Evolutionary conservation across 2,888 invertebrate species (phyloP), one percentile per base, ranked within the genome.

Genomic region (Germaria angustata): DNA sequence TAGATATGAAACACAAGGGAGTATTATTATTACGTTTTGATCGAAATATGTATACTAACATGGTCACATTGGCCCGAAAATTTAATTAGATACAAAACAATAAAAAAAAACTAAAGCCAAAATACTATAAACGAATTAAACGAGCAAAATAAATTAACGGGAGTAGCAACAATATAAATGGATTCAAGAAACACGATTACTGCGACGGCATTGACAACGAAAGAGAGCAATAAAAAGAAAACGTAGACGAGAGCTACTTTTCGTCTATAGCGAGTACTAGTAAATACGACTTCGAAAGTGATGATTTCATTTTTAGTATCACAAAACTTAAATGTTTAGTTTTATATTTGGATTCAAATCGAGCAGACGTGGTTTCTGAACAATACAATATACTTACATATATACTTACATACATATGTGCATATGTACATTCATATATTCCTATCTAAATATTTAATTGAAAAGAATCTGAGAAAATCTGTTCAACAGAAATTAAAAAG

Each of bases 271-370:
- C 36, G 39, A 66, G 59, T 36, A 55, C 87, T 88, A 89, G 86
- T 87, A 53, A 24, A 32, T 9, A 63, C 22, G 15, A 65, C 53
- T 88, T 87, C 68, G 87, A 20, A 34, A 22, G 55, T 68, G 89
- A 88, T 88, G 88, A 86, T 87, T 87, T 89, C 89, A 87, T 86
- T 87, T 81, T 84, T 81, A 84, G 82, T 82, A 81, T 84, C 81
- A 84, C 71, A 83, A 75, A 80, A 77, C 73, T 83, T 83, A 79
- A 85, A 84, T 51, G 85, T 85, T 88, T 87, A 89, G 88, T 89
- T 86, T 85, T 86, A 85, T 86, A 85, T 85, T 84, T 87, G 82
- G 86, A 87, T 85, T 86, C 88, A 85, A 86, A 86, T 86, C 84
- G 85, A 85, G 68, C 86, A 85, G 88, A 87, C 87, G 88, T 86